Percentiles rank a stretch among this genome's conserved stretches.
Conservation (phyloP, 1,140 invertebrate genomes). For the Drosophila jambulina region DNA sequence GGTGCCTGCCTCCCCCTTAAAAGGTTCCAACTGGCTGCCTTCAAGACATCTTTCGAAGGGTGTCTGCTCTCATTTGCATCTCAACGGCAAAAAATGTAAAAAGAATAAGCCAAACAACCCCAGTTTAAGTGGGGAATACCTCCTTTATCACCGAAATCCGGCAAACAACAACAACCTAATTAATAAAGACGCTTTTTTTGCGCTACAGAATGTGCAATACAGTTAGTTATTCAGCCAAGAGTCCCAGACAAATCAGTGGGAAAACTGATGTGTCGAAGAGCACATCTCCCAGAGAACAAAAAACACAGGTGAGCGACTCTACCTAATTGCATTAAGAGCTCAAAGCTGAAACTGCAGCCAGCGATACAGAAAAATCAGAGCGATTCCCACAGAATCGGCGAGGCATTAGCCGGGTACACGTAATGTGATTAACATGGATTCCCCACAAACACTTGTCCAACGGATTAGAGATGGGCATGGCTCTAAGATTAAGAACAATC, state of each 20-base stretch:
- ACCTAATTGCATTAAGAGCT: constrained; percentile 76
- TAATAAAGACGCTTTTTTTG: constrained; percentile 56
- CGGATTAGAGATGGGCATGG: constrained; percentile 8
- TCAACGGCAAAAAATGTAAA: constrained; percentile 7
- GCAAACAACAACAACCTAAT: constrained; percentile 36
- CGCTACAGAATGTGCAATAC: constrained; percentile 47
- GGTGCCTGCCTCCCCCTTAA: constrained; percentile 21
- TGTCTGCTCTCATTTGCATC: constrained; percentile 52
- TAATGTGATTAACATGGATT: constrained; percentile 66
- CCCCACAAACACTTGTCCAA: constrained; percentile 19
- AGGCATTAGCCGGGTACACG: constrained; percentile 50
- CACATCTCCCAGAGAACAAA: constrained; percentile 26
- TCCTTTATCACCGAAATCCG: constrained; percentile 31
- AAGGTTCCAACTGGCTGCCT: constrained; percentile 71
- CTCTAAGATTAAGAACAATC: constrained; percentile 17
- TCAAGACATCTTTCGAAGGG: constrained; percentile 60
- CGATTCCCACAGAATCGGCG: constrained; percentile 76
- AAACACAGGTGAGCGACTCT: constrained; percentile 17
- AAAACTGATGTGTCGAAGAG: constrained; percentile 52
- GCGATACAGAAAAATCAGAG: constrained; percentile 70
- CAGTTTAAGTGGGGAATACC: constrained; percentile 1
- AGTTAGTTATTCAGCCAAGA: constrained; percentile 45
- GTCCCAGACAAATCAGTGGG: constrained; percentile 28
- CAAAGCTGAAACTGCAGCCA: constrained; percentile 43
- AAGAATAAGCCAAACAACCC: constrained; percentile 27